A percentile compares a stretch with the other conserved stretches of the same genome.
Conservation (phyloP, 2,113 vertebrate species). For the Malurus melanocephalus region DNA sequence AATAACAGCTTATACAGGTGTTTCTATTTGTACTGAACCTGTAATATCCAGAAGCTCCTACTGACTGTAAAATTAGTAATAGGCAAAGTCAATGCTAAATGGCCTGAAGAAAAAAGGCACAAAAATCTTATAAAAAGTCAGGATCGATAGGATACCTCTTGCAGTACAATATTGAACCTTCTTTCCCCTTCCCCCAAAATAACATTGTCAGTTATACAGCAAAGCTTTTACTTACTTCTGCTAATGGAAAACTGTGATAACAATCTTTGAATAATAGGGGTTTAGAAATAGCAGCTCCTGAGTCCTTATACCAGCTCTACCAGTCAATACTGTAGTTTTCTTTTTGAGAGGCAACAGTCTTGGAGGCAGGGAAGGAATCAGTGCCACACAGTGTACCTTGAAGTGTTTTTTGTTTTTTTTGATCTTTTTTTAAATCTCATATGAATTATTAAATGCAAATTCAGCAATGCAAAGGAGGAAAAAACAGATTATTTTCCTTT, state of each 20-base stretch:
- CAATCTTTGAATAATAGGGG: conserved; percentile 70
- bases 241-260: conserved; percentile 76
- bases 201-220: conserved; percentile 67
- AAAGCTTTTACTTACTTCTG: conserved; percentile 69
- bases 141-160: conserved; percentile 54
- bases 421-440: neutral
- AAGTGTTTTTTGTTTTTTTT: neutral
- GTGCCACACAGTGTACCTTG: neutral
- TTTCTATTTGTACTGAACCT: conserved; percentile 34
- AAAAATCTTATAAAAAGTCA: conserved; percentile 28
- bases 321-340: conserved; percentile 59
- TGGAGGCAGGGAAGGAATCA: conserved; percentile 6
- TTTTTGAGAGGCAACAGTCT: conserved; percentile 37
- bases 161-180: conserved; percentile 37
- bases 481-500: conserved; percentile 60
- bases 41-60: conserved; percentile 40
- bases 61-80: conserved; percentile 60
- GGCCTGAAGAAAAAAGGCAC: conserved; percentile 37
- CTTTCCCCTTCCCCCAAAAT: conserved; percentile 55
- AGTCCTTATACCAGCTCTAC: conserved; percentile 34
- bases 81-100: conserved; percentile 54
- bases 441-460: conserved; percentile 72
- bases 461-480: conserved; percentile 48
- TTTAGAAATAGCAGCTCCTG: conserved; percentile 67
- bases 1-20: conserved; percentile 34